These are phyloP conservation scores for Motacilla alba DNA, from an alignment of 2,113 vertebrate genomes.

Conservation along the genomic window DNA sequence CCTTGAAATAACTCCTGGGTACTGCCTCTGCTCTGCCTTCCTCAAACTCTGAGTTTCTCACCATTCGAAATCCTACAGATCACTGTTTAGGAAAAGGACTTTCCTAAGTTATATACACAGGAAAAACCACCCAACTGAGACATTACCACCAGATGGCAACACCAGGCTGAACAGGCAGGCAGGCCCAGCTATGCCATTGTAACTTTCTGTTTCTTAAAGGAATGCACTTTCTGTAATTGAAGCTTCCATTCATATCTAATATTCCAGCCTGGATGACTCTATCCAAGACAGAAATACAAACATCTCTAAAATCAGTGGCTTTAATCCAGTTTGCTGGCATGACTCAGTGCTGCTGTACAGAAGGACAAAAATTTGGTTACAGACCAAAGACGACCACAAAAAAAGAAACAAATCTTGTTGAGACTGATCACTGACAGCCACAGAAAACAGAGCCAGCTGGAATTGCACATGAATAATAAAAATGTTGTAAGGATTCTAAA, in stretches of 20 bases:
- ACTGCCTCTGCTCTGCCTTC: not conserved
- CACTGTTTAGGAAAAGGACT: not conserved
- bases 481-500: not conserved
- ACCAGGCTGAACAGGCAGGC: not conserved
- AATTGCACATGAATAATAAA: not conserved
- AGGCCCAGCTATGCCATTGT: not conserved
- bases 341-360: not conserved
- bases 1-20: not conserved
- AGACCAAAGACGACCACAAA: not conserved
- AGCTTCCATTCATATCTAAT: not conserved
- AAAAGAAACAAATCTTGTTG: not conserved
- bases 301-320: not conserved
- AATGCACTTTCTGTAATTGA: not conserved
- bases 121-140: not conserved
- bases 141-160: slow-evolving; percentile 39
- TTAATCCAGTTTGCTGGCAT: not conserved
- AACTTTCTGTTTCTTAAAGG: not conserved
- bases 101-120: not conserved
- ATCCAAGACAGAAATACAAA: slow-evolving; percentile 7
- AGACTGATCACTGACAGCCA: not conserved
- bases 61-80: not conserved
- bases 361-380: not conserved
- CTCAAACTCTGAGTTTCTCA: not conserved
- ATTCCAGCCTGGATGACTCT: not conserved
- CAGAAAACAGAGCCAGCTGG: not conserved